Evolutionary conservation across 1,140 invertebrate genomes (phyloP).

Genomic region (Colletes latitarsis): DNA sequence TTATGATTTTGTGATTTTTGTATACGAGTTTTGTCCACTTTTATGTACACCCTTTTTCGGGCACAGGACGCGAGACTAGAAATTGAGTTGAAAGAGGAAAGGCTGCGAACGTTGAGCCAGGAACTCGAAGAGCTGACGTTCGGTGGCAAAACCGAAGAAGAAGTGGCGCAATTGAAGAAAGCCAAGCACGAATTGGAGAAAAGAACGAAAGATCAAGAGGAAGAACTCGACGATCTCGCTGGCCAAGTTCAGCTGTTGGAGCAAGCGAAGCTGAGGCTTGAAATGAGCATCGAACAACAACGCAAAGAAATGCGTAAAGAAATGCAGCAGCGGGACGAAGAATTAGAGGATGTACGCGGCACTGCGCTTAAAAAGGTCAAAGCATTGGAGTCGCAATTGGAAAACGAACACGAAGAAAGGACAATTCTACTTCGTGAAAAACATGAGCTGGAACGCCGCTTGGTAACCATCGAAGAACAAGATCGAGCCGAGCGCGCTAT

Average conservation of each 20-base stretch:
- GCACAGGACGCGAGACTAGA: constrained; percentile 91
- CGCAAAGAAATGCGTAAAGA: constrained; percentile 94
- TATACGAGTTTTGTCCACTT: background rate
- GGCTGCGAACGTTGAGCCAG: constrained; percentile 87
- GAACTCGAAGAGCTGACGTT: constrained; percentile 93
- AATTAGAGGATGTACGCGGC: constrained; percentile 94
- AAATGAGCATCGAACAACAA: constrained; percentile 95
- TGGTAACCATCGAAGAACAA: constrained; percentile 89
- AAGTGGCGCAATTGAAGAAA: constrained; percentile 90
- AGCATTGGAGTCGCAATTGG: constrained; percentile 93
- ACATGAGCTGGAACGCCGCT: constrained; percentile 93
- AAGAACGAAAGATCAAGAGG: constrained; percentile 94
- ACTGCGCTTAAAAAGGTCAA: constrained; percentile 95
- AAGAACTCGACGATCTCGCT: constrained; percentile 96
- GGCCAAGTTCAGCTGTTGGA: constrained; percentile 93
- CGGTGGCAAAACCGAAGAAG: constrained; percentile 92
- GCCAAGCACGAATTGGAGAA: constrained; percentile 94
- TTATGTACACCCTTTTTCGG: background rate
- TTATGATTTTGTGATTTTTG: too few relatives aligned
- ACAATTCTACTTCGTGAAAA: constrained; percentile 92
- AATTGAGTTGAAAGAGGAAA: constrained; percentile 93
- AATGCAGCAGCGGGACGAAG: constrained; percentile 93
- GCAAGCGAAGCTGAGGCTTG: constrained; percentile 93
- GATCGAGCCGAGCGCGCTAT: constrained; percentile 85
- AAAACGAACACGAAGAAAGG: constrained; percentile 96